These are phyloP conservation scores for Campoletis raptor DNA, from an alignment of 2,888 invertebrate genomes.

Conservation along the genomic window DNA sequence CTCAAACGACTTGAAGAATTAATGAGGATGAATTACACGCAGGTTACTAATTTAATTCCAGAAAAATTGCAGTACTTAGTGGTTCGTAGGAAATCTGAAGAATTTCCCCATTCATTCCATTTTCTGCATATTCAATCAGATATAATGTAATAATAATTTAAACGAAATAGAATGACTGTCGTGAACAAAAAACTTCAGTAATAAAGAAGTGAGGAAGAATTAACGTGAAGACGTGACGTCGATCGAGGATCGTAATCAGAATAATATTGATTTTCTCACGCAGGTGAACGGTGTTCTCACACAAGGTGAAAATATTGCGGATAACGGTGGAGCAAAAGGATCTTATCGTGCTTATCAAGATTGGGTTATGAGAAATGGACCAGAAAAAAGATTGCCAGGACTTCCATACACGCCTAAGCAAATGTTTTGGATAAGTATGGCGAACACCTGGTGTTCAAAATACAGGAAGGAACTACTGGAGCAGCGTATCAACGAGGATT, in stretches of 20 bases:
- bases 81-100: too few relatives aligned
- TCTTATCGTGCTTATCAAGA: constrained; percentile 93
- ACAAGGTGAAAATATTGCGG: constrained; percentile 97
- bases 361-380: constrained; percentile 89
- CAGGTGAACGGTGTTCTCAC: constrained; percentile 96
- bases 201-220: too few relatives aligned
- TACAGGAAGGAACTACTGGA: neutral
- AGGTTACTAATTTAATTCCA: too few relatives aligned
- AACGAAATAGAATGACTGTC: constrained; percentile 88
- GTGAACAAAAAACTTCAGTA: constrained; percentile 92
- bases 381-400: constrained; percentile 90
- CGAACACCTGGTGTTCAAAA: constrained; percentile 88
- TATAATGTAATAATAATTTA: too few relatives aligned
- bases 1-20: too few relatives aligned
- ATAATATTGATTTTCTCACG: constrained; percentile 48
- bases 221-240: constrained; percentile 80
- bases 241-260: constrained; percentile 86
- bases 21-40: too few relatives aligned
- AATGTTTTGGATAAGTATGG: constrained; percentile 88
- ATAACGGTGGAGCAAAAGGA: constrained; percentile 97
- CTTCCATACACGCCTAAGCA: constrained; percentile 89
- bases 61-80: too few relatives aligned
- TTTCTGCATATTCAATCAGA: too few relatives aligned
- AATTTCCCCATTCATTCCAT: too few relatives aligned
- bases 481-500: constrained; percentile 91